Evolutionary conservation across 2,113 vertebrate genomes (phyloP).

Genomic region (Lagenorhynchus albirostris): DNA sequence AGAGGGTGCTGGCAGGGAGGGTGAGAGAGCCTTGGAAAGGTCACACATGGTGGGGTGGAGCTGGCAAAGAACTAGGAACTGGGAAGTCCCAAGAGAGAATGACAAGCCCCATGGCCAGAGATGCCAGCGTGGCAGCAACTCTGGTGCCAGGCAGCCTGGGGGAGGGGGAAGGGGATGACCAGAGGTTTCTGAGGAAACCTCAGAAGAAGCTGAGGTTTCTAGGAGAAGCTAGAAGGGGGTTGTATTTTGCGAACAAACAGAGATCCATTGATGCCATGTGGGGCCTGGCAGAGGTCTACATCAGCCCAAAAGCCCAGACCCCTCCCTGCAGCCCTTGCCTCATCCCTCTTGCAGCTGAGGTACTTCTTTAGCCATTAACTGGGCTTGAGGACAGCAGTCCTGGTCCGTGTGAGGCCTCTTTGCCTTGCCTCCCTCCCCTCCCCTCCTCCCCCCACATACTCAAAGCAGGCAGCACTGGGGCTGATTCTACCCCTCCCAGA

Average conservation of each 20-base stretch:
- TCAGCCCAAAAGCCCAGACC: slow-evolving; percentile 1
- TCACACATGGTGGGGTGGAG: slow-evolving; percentile 47
- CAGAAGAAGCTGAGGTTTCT: slow-evolving; percentile 35
- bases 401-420: neutral
- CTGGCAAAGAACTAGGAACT: slow-evolving; percentile 48
- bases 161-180: neutral
- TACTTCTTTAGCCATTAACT: neutral
- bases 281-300: neutral
- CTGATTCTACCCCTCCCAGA: neutral
- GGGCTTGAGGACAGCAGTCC: neutral
- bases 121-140: slow-evolving; percentile 42
- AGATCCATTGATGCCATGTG: slow-evolving; percentile 38
- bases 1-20: slow-evolving; percentile 35
- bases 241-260: slow-evolving; percentile 67
- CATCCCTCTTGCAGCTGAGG: neutral
- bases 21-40: slow-evolving; percentile 66
- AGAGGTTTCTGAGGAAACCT: slow-evolving; percentile 56
- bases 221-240: slow-evolving; percentile 57
- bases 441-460: neutral
- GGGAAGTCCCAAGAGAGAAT: slow-evolving; percentile 57
- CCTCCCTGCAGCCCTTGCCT: neutral
- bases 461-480: neutral
- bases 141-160: slow-evolving; percentile 41
- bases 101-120: slow-evolving; percentile 25
- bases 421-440: neutral